These are phyloP conservation scores for Caenorhabditis virilis DNA, from an alignment of 2,888 invertebrate genomes.

Conservation along the genomic window DNA sequence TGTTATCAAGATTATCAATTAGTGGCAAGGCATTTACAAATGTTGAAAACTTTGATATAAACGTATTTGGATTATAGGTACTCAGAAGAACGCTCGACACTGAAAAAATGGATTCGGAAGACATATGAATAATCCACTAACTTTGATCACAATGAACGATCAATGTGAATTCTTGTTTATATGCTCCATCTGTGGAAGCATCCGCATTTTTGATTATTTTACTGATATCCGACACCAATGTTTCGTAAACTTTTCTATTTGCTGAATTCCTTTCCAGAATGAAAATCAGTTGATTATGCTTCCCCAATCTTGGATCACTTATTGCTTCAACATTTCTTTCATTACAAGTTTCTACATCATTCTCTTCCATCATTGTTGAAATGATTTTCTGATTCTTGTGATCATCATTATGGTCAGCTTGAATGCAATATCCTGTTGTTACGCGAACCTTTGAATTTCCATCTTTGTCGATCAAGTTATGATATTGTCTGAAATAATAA, in stretches of 20 bases:
- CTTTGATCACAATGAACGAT: conserved; percentile 20
- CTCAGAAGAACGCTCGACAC: conserved; percentile 18
- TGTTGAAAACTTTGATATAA: conserved; percentile 4
- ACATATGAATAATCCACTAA: too few species aligned
- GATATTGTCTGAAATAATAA: conserved; percentile 12
- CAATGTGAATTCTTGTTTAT: conserved; percentile 20
- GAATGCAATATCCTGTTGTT: conserved; percentile 17
- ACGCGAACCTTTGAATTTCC: conserved; percentile 12
- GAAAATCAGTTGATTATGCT: conserved; percentile 20
- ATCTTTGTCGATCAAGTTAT: conserved; percentile 5
- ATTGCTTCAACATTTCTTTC: conserved; percentile 11
- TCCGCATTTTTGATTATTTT: conserved; percentile 8
- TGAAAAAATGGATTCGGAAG: too few species aligned
- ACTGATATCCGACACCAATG: conserved; percentile 13
- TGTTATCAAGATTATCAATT: conserved; percentile 11
- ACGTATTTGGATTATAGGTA: conserved; percentile 9
- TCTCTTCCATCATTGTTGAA: too few species aligned
- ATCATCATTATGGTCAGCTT: conserved; percentile 11
- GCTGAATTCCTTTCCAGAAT: conserved; percentile 22
- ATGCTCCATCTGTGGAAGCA: conserved; percentile 1
- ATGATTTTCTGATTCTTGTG: neutral
- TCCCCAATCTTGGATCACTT: conserved; percentile 18
- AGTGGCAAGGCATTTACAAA: conserved; percentile 6
- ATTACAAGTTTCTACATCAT: too few species aligned
- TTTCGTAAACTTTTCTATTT: conserved; percentile 10